Conservation (phyloP, 2,888 invertebrate species). For the Metacarcinus magister region DNA sequence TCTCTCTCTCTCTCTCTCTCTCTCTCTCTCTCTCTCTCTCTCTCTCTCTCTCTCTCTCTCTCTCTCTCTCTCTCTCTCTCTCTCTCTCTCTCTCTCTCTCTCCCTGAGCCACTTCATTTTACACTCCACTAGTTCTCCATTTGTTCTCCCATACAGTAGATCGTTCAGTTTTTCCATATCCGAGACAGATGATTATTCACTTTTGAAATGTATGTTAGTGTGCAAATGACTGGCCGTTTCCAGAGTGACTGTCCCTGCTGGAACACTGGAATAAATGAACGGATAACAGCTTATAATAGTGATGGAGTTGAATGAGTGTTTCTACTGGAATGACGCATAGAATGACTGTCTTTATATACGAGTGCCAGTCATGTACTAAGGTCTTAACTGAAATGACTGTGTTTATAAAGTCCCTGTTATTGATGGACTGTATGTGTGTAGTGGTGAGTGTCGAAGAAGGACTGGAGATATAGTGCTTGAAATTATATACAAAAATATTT, state of each 20-base stretch:
- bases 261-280: too few species aligned
- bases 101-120: slow-evolving; percentile 11
- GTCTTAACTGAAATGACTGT: not conserved
- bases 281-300: not conserved
- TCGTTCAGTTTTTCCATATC: not conserved
- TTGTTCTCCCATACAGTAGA: not conserved
- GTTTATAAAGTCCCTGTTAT: not conserved
- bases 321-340: not conserved
- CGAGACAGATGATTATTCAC: not conserved
- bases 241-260: too few species aligned
- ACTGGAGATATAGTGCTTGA: not conserved
- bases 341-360: too few species aligned
- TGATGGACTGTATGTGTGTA: too few species aligned
- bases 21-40: slow-evolving; percentile 13
- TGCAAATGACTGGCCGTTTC: too few species aligned
- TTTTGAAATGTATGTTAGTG: not conserved
- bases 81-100: slow-evolving; percentile 48
- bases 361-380: not conserved
- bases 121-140: not conserved
- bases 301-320: not conserved
- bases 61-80: slow-evolving; percentile 30
- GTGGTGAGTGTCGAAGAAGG: not conserved
- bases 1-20: slow-evolving; percentile 26
- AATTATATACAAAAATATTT: not conserved
- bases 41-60: slow-evolving; percentile 6